Evolutionary conservation across 2,888 invertebrate species (phyloP), one percentile per base, ranked within the genome.

Genomic region (Morinoia aosen): DNA sequence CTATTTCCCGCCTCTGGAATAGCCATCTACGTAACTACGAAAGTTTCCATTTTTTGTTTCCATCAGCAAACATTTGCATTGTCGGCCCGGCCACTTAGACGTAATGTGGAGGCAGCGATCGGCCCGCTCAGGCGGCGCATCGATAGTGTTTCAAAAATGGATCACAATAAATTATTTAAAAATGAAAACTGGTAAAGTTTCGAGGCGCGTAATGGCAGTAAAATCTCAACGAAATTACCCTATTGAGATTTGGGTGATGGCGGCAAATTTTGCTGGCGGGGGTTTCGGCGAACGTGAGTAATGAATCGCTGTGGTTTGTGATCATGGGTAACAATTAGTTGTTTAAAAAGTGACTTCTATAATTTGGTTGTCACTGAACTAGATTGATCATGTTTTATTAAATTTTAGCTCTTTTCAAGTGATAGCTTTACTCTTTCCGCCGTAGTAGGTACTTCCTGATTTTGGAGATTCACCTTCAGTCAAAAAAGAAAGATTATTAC

Each of bases 21-120:
- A 57, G 48, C 57, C 93, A 93, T 93, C 93, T 93, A 57, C 93
- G 33, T 93, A 93, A 93, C 93, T 93, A 93, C 93, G 56, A 25
- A 93, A 93, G 93, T 93, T 93, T 93, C 57, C 93, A 19, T 48
- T 93, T 48, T 93, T 93, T 93, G 57, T 93, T 91, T 93, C 93
- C 33, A 93, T 57, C 58, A 93, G 58, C 19, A 56, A 93, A 93
- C 93, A 93, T 93, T 93, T 93, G 93, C 93, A 93, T 93, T 56
- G 93, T 12, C 56, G 40, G 56, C 39, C 56, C 48, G 19, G 58
- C 93, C 57, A 93, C 93, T 93, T 93, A 93, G 48, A 57, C 57
- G 93, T 93, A 93, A 93, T 93, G 93, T 58, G 39, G 48, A 48
- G 93, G 16, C 39, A 40, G 40, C 90, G 90, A 90, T 90, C 90